Conservation (phyloP, 2,888 invertebrate genomes). For the Diarsia brunnea region DNA sequence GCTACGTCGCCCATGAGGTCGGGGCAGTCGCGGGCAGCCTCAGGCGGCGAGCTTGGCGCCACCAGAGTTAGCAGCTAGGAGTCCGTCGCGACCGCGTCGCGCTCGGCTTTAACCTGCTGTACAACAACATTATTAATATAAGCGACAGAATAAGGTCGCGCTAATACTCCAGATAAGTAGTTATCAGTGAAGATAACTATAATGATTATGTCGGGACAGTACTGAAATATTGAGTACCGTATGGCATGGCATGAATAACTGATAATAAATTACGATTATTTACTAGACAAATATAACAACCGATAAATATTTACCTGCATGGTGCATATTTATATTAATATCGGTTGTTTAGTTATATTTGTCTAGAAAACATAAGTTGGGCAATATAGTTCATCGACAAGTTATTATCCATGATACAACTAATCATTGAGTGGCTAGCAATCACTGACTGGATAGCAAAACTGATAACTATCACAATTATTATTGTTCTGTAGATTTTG, state of each 20-base stretch:
- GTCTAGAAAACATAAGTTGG: not conserved
- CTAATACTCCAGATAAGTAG: slow-evolving; percentile 19
- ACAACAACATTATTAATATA: slow-evolving; percentile 58
- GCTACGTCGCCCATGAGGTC: slow-evolving; percentile 60
- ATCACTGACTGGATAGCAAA: not conserved
- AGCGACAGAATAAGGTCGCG: slow-evolving; percentile 12
- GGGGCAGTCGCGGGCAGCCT: slow-evolving; percentile 55
- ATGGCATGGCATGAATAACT: slow-evolving; percentile 6
- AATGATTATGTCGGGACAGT: slow-evolving; percentile 13
- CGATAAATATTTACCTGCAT: too few relatives aligned
- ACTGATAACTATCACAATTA: not conserved
- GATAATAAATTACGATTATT: slow-evolving; percentile 26
- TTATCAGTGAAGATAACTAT: slow-evolving; percentile 40
- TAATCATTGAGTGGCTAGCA: too few relatives aligned
- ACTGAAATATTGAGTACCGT: not conserved
- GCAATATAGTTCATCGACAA: not conserved
- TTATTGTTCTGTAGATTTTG: not conserved
- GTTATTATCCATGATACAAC: not conserved
- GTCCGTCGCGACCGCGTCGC: slow-evolving; percentile 91
- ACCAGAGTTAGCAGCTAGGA: slow-evolving; percentile 86
- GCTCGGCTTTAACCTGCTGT: slow-evolving; percentile 94
- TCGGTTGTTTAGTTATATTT: too few relatives aligned
- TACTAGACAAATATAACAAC: slow-evolving; percentile 8
- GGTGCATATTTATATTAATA: too few relatives aligned
- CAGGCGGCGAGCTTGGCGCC: slow-evolving; percentile 71